Evolutionary conservation across 2,888 invertebrate genomes (phyloP), one percentile per base, ranked within the genome.

Genomic region (Conops quadrifasciatus): DNA sequence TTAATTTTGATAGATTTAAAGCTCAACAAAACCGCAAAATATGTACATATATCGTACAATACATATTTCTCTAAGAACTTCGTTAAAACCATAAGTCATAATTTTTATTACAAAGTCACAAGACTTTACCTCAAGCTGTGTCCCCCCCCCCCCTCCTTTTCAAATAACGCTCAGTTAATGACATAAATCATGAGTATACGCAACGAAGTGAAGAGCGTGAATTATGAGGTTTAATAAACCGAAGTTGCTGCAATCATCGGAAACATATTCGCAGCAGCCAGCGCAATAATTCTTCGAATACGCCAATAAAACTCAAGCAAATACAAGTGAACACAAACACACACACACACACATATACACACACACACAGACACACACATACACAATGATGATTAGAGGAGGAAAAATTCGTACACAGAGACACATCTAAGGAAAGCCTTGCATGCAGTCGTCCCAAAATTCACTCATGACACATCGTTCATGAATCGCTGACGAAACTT

Each of bases 211-310:
- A 47, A 36, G 43, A 24, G 43, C 30, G 67, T 67, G 59, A 67
- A 59, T 47, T 60, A 68, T 68, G 47, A 30, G 28, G 60, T 53
- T 67, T 67, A 67, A 58, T 59, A 67, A 67, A 67, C 51, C 58
- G 26, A 26, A 28, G 59, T 56, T 49, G 68, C 68, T 30, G 68
- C 60, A 68, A 60, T 68, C 68, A 68, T 68, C 30, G 30, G 30
- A 36, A 68, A 51, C 68, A 68, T 68, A 68, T 68, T 68, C 60
- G 68, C 59, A 49, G 60, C 68, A 68, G 49, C 59, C 28, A 45
- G 68, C 60, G 60, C 68, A 68, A 62, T 68, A 68, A 68, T 28
- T 60, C 53, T 43, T 49, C 64, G 49, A 36, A 58, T 67, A 21
- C 58, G 53, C 45, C 45, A 67, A 67, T 67, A 56, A 58, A 67